Conservation (phyloP, 2,113 vertebrate species). For the Trachemys scripta region DNA sequence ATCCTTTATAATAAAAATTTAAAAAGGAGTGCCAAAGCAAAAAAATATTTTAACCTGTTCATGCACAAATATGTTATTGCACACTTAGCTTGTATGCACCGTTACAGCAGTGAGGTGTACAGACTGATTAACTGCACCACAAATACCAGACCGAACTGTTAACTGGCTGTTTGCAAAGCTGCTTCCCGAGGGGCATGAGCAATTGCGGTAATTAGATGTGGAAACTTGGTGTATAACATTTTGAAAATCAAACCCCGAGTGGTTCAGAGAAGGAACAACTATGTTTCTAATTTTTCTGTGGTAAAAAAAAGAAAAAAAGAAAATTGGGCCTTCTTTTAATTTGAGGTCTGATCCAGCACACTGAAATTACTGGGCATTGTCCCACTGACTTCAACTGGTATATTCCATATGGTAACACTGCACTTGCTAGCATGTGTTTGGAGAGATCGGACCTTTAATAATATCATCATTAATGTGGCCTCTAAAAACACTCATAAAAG, state of each 20-base stretch:
- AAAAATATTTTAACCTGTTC: neutral
- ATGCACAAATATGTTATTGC: neutral
- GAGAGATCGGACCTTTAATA: neutral
- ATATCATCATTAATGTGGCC: neutral
- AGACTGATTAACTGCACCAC: neutral
- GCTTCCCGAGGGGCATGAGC: neutral
- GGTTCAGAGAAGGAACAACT: neutral
- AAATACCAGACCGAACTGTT: neutral
- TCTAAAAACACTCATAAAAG: neutral
- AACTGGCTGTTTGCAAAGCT: neutral
- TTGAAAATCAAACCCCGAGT: neutral
- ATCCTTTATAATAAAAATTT: neutral
- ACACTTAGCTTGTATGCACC: neutral
- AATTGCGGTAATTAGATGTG: neutral
- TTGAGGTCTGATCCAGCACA: neutral
- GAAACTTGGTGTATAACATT: neutral
- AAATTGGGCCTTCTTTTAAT: neutral
- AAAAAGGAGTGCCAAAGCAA: neutral
- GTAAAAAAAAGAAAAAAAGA: neutral
- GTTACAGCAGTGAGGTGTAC: neutral
- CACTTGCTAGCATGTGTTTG: fast-evolving
- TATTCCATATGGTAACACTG: neutral
- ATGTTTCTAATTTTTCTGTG: neutral
- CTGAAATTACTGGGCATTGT: neutral
- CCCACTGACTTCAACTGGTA: neutral